phyloP scores from a whole-genome alignment of 2,888 invertebrate genomes.

The Oligia latruncula region DNA sequence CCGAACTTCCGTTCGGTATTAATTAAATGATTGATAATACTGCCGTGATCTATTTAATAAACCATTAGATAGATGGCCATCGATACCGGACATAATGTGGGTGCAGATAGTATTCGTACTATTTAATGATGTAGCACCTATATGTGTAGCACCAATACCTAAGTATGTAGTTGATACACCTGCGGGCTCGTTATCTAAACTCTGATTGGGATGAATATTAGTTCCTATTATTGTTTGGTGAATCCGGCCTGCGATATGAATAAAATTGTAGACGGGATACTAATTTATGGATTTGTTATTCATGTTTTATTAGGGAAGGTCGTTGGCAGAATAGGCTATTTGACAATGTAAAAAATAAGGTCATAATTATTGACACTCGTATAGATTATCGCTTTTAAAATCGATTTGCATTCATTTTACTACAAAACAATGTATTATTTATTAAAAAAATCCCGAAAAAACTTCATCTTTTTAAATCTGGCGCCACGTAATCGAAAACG shows the following conservation, averaged over 20 bases:
- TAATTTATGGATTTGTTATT: slow-evolving; percentile 24
- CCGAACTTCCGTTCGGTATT: background rate
- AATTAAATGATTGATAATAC: background rate
- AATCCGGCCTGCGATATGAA: background rate
- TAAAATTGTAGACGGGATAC: slow-evolving; percentile 2
- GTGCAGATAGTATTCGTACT: slow-evolving; percentile 1
- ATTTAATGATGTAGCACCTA: slow-evolving; percentile 3
- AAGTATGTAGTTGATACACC: background rate
- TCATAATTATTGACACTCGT: too few relatives aligned
- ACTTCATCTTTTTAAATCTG: too few relatives aligned
- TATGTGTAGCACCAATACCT: background rate
- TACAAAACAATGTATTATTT: too few relatives aligned
- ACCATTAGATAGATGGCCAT: background rate
- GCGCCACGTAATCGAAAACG: too few relatives aligned
- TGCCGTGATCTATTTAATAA: background rate
- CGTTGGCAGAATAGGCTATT: background rate
- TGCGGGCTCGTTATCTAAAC: slow-evolving; percentile 22
- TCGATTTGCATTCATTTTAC: too few relatives aligned
- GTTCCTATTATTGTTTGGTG: slow-evolving; percentile 17
- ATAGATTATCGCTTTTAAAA: too few relatives aligned
- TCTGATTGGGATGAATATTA: slow-evolving; percentile 19
- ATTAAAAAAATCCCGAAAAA: too few relatives aligned
- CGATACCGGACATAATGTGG: background rate
- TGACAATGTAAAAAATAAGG: too few relatives aligned
- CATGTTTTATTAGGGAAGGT: background rate